These are phyloP conservation scores for Clarias platycephalus DNA, from an alignment of 2,797 vertebrate species.

Conservation along the genomic window DNA sequence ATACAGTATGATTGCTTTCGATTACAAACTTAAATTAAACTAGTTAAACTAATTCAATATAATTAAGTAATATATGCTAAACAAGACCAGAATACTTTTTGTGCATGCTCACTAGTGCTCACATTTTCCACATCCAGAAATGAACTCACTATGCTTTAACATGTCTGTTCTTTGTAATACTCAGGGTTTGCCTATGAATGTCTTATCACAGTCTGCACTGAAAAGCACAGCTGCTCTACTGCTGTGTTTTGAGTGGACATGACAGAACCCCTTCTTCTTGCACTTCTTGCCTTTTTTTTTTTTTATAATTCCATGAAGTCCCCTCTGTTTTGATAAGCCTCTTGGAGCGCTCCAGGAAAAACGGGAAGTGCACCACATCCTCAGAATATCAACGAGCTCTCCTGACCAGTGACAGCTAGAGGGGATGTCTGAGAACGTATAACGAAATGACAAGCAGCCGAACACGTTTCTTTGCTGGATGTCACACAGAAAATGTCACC, in stretches of 20 bases:
- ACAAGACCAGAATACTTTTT: too few species aligned
- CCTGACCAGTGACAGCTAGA: constrained; percentile 53
- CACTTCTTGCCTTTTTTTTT: constrained; percentile 66
- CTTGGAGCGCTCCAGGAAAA: constrained; percentile 50
- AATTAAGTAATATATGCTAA: too few species aligned
- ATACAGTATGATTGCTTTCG: too few species aligned
- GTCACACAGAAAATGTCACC: constrained; percentile 48
- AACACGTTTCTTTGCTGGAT: constrained; percentile 58
- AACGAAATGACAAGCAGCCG: constrained; percentile 52
- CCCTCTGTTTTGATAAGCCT: constrained; percentile 55
- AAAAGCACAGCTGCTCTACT: constrained; percentile 8
- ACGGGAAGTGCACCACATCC: constrained; percentile 39
- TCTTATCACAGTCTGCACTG: constrained; percentile 31
- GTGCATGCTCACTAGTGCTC: background rate
- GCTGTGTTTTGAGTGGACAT: constrained; percentile 42
- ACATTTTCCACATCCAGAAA: background rate
- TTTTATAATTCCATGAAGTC: constrained; percentile 66
- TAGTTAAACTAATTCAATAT: too few species aligned
- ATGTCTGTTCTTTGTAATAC: background rate
- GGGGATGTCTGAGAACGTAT: constrained; percentile 54
- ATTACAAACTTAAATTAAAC: too few species aligned
- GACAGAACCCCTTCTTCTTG: constrained; percentile 59
- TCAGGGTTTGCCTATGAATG: constrained; percentile 24
- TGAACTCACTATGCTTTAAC: background rate
- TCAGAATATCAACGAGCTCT: constrained; percentile 61